Evolutionary conservation across 2,888 invertebrate genomes (phyloP), one percentile per base, ranked within the genome.

Genomic region (Exocentrus adspersus): DNA sequence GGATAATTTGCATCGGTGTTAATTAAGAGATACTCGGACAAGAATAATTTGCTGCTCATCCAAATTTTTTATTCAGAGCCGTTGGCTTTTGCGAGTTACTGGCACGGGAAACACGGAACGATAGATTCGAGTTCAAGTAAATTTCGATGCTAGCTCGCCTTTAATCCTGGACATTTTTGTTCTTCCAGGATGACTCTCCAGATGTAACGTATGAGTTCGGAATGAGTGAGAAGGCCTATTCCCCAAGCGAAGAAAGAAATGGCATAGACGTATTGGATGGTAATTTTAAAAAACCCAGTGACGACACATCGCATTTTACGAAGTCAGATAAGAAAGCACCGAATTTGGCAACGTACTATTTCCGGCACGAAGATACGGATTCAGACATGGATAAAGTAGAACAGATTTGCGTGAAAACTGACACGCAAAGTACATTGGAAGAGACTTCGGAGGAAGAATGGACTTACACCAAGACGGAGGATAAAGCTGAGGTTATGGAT

Each of bases 361-460:
- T 93, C 82, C 91, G 88, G 81, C 94, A 94, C 81, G 88, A 89
- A 81, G 94, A 95, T 80, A 94, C 94, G 10, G 94, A 94, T 80
- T 92, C 92, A 9, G 94, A 94, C 80, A 86, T 87, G 79, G 89
- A 91, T 76, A 85, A 87, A 79, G 64, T 78, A 12, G 76, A 77
- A 51, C 72, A 73, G 37, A 65, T 62, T 7, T 64, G 62, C 52
- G 50, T 60, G 1, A 68, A 64, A 51, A 67, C 54, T 20, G 71
- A 76, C 54, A 64, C 50, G 52, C 82, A 84, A 77, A 83, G 69
- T 59, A 72, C 83, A 64, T 81, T 83, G 72, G 85, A 84, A 69
- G 87, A 87, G 77, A 88, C 88, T 54, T 88, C 89, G 46, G 89
- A 89, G 76, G 88, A 90, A 81, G 88, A 90, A 81, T 90, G 90